Conservation (phyloP, 2,113 vertebrate genomes). For the Pteronura brasiliensis region DNA sequence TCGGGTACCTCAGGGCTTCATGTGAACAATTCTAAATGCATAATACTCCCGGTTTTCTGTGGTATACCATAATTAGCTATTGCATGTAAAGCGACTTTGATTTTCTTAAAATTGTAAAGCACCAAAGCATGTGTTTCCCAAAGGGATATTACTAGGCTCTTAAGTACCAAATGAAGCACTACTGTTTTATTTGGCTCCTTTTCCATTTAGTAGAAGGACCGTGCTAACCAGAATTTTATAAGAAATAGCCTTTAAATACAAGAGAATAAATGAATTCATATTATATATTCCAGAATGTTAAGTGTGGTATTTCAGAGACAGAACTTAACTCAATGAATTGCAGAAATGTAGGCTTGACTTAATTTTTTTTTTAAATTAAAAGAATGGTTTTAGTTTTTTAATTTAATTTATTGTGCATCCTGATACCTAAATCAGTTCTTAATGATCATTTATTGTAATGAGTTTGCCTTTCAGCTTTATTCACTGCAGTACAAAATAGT, state of each 20-base stretch:
- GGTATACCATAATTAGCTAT: conserved; percentile 67
- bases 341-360: conserved; percentile 59
- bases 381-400: conserved; percentile 36
- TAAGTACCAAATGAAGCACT: conserved; percentile 64
- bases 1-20: conserved; percentile 86
- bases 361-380: conserved; percentile 46
- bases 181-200: conserved; percentile 64
- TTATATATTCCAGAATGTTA: conserved; percentile 48
- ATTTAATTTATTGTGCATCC: conserved; percentile 51
- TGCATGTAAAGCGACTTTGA: conserved; percentile 79
- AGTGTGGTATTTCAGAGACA: conserved; percentile 65
- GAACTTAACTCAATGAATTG: conserved; percentile 48
- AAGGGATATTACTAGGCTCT: conserved; percentile 67
- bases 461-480: conserved; percentile 58
- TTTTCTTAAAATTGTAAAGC: conserved; percentile 79
- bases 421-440: conserved; percentile 61
- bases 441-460: conserved; percentile 56
- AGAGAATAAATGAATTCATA: conserved; percentile 31
- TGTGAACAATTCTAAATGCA: conserved; percentile 81
- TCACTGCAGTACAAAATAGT: conserved; percentile 61
- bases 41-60: conserved; percentile 79
- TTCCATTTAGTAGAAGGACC: conserved; percentile 64
- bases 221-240: conserved; percentile 64
- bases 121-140: conserved; percentile 83
- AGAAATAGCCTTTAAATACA: conserved; percentile 65